Evolutionary conservation across 92 coral and sea anemone species (phyloP), one percentile per base, ranked within the genome.

Genomic region (Epizoanthus stellaris): DNA sequence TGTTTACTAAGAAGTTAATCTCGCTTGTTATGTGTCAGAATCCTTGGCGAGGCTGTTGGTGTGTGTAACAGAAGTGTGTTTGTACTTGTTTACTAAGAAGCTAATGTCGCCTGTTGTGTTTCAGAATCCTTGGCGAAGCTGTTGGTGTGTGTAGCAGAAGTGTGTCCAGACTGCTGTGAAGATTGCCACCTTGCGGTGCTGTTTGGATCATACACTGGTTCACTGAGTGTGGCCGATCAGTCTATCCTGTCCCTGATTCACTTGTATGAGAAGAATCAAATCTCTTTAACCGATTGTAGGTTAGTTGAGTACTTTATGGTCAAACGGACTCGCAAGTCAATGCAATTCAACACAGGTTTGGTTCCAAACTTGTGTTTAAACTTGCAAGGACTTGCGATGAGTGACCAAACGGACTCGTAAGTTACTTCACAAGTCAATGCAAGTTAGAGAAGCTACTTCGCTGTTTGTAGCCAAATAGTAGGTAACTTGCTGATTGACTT

Each of bases 121-220:
- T 36, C 77, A 96, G 99, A 90, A 66, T 81, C 94, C 10, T 85
- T 96, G 4, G 90, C 81, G 3, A 91, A 89, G 58, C 94, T 96
- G 62, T 66, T 96, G 71, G 87, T 89, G 38, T 53, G 91, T 34
- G 75, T 96, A 67, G 98, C 91, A 58, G 98, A 92, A 69, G 59
- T 88, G 89, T 82, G 82, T 69, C 91, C 95, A 7, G 87, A 76
- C 40, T 91, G 95, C 80, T 93, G 96, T 74, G 82, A 94, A 17
- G 21, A 88, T 2, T 83, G 95, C 3, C 97, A 94, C 65, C 88
- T 94, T 5, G 81, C 95, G 38, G 88, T 96, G 6, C 80, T 94
- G 79, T 92, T 96, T 75, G 95, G 94, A 19, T 92, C 98, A 16
- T 96, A 96, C 88, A 69, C 77, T 2, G 98, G 98, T 3, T 81